A percentile compares a stretch with the other conserved stretches of the same genome.
phyloP scores from a whole-genome alignment of 2,797 vertebrate species.

The Malurus splendens region DNA sequence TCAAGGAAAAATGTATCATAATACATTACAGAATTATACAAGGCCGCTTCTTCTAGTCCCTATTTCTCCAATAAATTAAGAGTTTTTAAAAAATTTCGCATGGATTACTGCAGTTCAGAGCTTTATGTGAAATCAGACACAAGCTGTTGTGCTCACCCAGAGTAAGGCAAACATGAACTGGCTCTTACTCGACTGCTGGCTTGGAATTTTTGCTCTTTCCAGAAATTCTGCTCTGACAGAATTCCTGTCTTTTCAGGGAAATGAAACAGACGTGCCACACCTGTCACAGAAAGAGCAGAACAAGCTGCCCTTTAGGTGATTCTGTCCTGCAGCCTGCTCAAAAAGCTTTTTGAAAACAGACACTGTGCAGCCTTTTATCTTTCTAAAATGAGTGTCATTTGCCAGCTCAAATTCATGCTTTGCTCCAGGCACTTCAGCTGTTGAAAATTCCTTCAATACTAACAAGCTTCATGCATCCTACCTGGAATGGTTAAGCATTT shows the following conservation, averaged over 20 bases:
- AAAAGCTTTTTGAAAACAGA: background rate
- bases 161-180: background rate
- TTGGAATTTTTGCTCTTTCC: background rate
- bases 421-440: background rate
- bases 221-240: background rate
- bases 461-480: background rate
- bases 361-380: background rate
- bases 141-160: background rate
- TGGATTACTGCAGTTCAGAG: background rate
- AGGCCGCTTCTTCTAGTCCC: background rate
- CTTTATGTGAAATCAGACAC: background rate
- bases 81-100: accelerated
- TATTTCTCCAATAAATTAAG: background rate
- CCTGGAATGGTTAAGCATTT: background rate
- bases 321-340: background rate
- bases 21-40: background rate
- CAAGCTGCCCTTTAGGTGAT: background rate
- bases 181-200: background rate
- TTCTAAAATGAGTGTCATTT: background rate
- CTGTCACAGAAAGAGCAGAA: background rate
- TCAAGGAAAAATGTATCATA: background rate
- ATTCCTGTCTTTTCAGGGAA: background rate
- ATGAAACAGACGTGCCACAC: background rate
- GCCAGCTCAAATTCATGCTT: background rate
- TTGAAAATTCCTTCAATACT: background rate